These are phyloP conservation scores for Portunus trituberculatus DNA, from an alignment of 1,140 invertebrate genomes.

Conservation along the genomic window DNA sequence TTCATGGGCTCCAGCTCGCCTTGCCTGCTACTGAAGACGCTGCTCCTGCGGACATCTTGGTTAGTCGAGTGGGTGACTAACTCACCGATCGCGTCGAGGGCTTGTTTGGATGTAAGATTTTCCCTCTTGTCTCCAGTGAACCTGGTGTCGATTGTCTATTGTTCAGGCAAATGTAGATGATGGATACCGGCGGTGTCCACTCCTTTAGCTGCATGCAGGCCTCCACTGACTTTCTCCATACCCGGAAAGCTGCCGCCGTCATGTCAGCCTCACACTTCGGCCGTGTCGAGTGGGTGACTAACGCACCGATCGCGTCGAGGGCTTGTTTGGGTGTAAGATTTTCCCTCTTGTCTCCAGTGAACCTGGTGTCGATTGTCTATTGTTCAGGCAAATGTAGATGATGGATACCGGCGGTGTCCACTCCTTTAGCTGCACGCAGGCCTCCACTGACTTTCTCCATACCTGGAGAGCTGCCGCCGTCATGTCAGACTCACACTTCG, in stretches of 20 bases:
- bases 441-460: slow-evolving; percentile 25
- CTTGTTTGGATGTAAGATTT: not conserved
- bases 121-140: slow-evolving; percentile 29
- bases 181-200: not conserved
- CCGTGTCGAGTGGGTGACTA: too few relatives aligned
- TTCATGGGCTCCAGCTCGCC: slow-evolving; percentile 38
- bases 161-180: slow-evolving; percentile 25
- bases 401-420: not conserved
- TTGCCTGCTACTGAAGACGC: slow-evolving; percentile 30
- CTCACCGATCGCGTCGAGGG: slow-evolving; percentile 29
- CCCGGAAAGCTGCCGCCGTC: not conserved
- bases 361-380: not conserved
- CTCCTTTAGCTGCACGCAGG: not conserved
- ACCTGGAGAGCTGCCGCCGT: not conserved
- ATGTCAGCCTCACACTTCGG: slow-evolving; percentile 23
- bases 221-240: slow-evolving; percentile 37
- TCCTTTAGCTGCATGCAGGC: not conserved
- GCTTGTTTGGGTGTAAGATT: not conserved
- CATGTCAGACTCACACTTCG: slow-evolving; percentile 33
- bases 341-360: slow-evolving; percentile 14
- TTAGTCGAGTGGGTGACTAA: slow-evolving; percentile 6
- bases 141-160: not conserved
- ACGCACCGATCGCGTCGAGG: slow-evolving; percentile 32
- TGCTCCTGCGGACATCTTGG: not conserved
- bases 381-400: slow-evolving; percentile 35